Conservation (phyloP, 1,140 invertebrate species). For the Zaprionus ghesquierei region DNA sequence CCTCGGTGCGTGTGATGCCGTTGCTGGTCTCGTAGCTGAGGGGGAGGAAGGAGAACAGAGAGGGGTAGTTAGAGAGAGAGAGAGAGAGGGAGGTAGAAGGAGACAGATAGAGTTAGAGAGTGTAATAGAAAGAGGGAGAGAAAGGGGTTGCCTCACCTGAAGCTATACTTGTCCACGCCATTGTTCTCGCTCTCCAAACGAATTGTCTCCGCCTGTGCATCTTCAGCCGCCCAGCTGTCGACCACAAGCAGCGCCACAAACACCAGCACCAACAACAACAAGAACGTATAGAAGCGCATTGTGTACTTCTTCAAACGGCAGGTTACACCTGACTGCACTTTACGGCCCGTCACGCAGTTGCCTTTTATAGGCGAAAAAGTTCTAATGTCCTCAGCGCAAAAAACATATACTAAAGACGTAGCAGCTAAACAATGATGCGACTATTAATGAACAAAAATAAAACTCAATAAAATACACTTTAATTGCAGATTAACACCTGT, state of each 20-base stretch:
- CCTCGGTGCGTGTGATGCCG: conserved; percentile 86
- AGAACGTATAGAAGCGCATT: not conserved
- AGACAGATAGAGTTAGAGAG: too few relatives aligned
- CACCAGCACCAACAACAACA: not conserved
- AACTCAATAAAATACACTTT: conserved; percentile 4
- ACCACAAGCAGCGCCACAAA: not conserved
- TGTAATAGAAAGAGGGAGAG: too few relatives aligned
- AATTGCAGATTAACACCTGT: not conserved
- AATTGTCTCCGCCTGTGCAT: not conserved
- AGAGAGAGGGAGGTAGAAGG: too few relatives aligned
- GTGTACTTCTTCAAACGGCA: not conserved
- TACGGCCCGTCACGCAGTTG: conserved; percentile 1
- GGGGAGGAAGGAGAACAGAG: too few relatives aligned
- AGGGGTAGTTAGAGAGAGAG: too few relatives aligned
- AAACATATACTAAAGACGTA: not conserved
- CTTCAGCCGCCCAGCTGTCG: not conserved
- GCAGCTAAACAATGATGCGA: not conserved
- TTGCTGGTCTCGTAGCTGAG: conserved; percentile 88
- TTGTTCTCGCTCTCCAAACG: not conserved
- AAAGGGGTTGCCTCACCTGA: not conserved
- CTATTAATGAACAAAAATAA: conserved; percentile 2
- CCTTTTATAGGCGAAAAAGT: conserved; percentile 2
- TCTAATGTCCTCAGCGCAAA: not conserved
- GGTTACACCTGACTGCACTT: not conserved
- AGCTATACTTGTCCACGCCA: not conserved